Percentiles rank a stretch among this genome's conserved stretches.
Evolutionary conservation across 2,113 vertebrate species (phyloP).

Genomic region (Paedocypris sp.): DNA sequence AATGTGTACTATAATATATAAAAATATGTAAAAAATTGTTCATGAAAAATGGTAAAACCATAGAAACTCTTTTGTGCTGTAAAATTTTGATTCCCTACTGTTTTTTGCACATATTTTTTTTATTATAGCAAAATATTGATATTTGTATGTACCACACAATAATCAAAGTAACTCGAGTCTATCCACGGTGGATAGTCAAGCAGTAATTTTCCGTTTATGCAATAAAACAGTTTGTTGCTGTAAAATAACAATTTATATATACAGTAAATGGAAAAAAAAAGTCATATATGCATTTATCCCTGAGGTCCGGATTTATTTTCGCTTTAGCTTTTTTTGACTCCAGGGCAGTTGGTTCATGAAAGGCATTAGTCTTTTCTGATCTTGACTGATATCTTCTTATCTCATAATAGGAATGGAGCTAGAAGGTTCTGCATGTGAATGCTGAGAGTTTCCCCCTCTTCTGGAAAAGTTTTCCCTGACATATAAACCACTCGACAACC

Average conservation of each 20-base stretch:
- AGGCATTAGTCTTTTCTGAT: not conserved
- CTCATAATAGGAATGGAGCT: not conserved
- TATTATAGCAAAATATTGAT: too few relatives aligned
- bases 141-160: too few relatives aligned
- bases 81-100: too few relatives aligned
- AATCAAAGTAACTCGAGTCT: too few relatives aligned
- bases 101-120: too few relatives aligned
- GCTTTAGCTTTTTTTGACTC: not conserved
- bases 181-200: too few relatives aligned
- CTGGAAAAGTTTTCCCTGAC: not conserved
- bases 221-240: too few relatives aligned
- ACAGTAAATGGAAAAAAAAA: not conserved
- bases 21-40: too few relatives aligned
- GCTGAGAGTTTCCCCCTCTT: not conserved
- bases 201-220: too few relatives aligned
- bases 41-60: too few relatives aligned
- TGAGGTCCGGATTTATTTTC: not conserved
- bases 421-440: not conserved
- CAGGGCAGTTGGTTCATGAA: constrained; percentile 1
- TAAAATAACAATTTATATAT: not conserved
- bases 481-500: not conserved
- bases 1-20: too few relatives aligned
- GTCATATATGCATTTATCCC: not conserved
- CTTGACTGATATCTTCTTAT: constrained; percentile 1
- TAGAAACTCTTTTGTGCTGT: too few relatives aligned